Evolutionary conservation across 2,113 vertebrate species (phyloP).

Genomic region (Gadus chalcogrammus): DNA sequence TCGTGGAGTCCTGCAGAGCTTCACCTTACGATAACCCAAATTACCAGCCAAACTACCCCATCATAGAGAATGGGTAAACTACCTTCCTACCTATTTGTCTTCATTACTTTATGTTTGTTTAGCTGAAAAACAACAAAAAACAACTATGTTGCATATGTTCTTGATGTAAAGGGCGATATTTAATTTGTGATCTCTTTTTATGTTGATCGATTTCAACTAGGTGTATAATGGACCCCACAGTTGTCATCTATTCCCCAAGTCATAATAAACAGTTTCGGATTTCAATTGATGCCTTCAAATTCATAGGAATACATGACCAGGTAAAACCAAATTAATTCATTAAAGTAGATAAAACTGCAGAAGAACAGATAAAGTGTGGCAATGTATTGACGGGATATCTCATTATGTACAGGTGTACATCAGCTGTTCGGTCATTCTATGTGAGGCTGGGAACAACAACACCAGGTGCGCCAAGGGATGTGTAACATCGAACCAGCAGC

Average conservation of each 20-base stretch:
- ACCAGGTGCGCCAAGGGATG: constrained; percentile 65
- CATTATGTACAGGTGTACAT: constrained; percentile 54
- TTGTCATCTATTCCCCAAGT: too few relatives aligned
- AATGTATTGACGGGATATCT: not conserved
- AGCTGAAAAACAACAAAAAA: too few relatives aligned
- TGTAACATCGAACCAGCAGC: not conserved
- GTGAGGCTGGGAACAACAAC: constrained; percentile 46
- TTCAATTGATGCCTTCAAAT: too few relatives aligned
- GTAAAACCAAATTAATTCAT: constrained; percentile 31
- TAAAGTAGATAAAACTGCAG: not conserved
- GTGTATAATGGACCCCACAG: too few relatives aligned
- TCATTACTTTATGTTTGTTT: not conserved
- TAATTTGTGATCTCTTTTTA: too few relatives aligned
- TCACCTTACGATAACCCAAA: constrained; percentile 65
- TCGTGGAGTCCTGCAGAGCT: constrained; percentile 71
- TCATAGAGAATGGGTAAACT: constrained; percentile 68
- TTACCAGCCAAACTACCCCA: constrained; percentile 51
- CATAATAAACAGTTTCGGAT: too few relatives aligned
- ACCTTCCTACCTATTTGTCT: not conserved
- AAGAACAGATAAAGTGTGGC: not conserved
- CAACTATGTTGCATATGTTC: too few relatives aligned
- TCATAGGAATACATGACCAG: constrained; percentile 60
- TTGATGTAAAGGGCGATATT: too few relatives aligned
- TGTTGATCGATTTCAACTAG: too few relatives aligned
- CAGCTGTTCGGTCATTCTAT: constrained; percentile 64